These are phyloP conservation scores for Zoanthus solanderi DNA, from an alignment of 92 coral and sea anemone species.

Conservation along the genomic window DNA sequence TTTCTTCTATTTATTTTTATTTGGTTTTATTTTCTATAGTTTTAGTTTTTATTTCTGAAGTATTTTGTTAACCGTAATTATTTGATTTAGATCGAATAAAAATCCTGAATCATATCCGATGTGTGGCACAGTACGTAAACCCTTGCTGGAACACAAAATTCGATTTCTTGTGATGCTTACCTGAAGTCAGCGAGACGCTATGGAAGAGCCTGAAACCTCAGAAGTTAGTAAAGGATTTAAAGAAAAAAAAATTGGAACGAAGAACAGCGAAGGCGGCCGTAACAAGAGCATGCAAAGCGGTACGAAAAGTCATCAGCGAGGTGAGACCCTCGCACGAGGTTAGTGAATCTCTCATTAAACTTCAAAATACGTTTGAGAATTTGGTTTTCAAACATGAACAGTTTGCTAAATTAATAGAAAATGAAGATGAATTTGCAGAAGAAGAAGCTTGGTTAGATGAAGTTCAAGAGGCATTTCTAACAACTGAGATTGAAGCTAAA, in stretches of 20 bases:
- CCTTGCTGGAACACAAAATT: neutral
- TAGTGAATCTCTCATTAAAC: conserved; percentile 44
- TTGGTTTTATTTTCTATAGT: too few species aligned
- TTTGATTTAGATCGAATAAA: neutral
- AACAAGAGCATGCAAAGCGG: conserved; percentile 42
- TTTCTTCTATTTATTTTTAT: neutral
- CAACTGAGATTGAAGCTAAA: conserved; percentile 35
- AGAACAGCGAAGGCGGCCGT: conserved; percentile 46
- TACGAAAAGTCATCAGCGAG: conserved; percentile 13
- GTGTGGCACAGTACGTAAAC: neutral
- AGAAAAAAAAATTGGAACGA: conserved; percentile 43
- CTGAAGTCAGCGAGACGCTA: neutral
- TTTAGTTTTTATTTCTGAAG: neutral
- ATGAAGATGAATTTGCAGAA: conserved; percentile 30
- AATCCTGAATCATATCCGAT: neutral
- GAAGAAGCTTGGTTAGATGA: conserved; percentile 57
- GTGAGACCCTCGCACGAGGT: conserved; percentile 38
- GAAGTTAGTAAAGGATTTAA: conserved; percentile 23
- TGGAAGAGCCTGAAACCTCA: neutral
- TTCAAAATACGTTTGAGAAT: conserved; percentile 51
- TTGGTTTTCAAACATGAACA: conserved; percentile 55
- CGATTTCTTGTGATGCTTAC: conserved; percentile 19
- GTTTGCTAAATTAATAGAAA: conserved; percentile 37
- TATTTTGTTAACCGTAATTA: neutral
- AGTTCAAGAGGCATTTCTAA: conserved; percentile 40